Conservation (phyloP, 2,797 vertebrate genomes). For the Thalassophryne amazonica region DNA sequence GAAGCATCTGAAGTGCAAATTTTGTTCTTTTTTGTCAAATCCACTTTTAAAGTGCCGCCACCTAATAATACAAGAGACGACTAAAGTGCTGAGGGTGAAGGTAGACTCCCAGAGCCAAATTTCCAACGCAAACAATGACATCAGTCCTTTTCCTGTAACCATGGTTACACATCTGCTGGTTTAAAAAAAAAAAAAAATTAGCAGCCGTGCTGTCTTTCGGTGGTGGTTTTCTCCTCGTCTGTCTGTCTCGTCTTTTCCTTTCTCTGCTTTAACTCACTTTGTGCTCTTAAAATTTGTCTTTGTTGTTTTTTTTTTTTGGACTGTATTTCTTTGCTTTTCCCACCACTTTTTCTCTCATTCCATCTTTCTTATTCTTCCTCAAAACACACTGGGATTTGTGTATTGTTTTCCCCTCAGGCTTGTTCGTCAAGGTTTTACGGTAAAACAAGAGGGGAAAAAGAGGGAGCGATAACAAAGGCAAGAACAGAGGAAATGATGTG, state of each 20-base stretch:
- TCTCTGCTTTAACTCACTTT: not conserved
- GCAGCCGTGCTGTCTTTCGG: slow-evolving; percentile 20
- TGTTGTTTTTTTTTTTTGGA: not conserved
- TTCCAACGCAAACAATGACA: slow-evolving; percentile 51
- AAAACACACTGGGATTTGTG: not conserved
- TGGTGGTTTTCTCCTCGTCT: slow-evolving; percentile 11
- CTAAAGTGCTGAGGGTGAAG: slow-evolving; percentile 19
- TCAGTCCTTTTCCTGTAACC: slow-evolving; percentile 66
- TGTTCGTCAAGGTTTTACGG: not conserved
- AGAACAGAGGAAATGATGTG: slow-evolving; percentile 16
- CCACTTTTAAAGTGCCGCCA: too few relatives aligned
- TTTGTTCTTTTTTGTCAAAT: slow-evolving; percentile 1
- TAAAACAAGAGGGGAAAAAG: not conserved
- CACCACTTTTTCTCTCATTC: not conserved
- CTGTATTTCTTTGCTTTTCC: not conserved
- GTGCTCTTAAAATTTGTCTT: slow-evolving; percentile 5
- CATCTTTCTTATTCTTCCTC: not conserved
- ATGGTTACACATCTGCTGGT: slow-evolving; percentile 62
- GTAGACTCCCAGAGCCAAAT: slow-evolving; percentile 1
- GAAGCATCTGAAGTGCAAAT: not conserved
- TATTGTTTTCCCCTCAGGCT: too few relatives aligned
- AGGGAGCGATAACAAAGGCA: slow-evolving; percentile 2
- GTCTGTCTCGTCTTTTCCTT: slow-evolving; percentile 10
- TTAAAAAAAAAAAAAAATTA: slow-evolving; percentile 53
- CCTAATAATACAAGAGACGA: not conserved